Evolutionary conservation across 2,888 invertebrate species (phyloP).

Genomic region (Chelonus formosanus): DNA sequence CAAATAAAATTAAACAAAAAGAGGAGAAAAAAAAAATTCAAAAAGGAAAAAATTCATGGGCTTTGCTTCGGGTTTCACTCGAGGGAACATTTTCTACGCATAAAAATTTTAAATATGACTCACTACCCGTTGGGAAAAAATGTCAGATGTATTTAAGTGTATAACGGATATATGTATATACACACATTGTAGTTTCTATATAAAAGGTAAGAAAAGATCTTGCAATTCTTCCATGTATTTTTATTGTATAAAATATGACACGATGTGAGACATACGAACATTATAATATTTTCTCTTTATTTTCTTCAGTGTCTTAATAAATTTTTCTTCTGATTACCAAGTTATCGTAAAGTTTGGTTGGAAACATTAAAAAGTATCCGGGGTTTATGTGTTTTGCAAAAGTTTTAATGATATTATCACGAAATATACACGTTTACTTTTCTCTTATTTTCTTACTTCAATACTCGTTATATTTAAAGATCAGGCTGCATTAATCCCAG

Average conservation of each 20-base stretch:
- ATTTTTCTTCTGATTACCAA: background rate
- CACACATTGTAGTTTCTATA: background rate
- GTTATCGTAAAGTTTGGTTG: too few species aligned
- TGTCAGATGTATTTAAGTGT: slow-evolving; percentile 23
- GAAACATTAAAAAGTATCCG: too few species aligned
- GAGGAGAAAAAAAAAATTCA: slow-evolving; percentile 1
- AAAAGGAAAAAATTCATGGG: slow-evolving; percentile 1
- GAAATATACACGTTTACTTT: slow-evolving; percentile 18
- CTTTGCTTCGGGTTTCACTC: slow-evolving; percentile 22
- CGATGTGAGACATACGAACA: slow-evolving; percentile 8
- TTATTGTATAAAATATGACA: slow-evolving; percentile 17
- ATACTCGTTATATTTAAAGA: slow-evolving; percentile 14
- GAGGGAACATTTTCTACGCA: slow-evolving; percentile 25
- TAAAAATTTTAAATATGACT: slow-evolving; percentile 26
- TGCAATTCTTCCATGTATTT: slow-evolving; percentile 8
- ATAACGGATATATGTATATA: slow-evolving; percentile 10
- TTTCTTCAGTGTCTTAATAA: background rate
- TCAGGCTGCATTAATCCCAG: slow-evolving; percentile 26
- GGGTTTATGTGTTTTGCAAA: slow-evolving; percentile 16
- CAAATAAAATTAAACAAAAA: slow-evolving; percentile 5
- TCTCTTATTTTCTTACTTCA: background rate
- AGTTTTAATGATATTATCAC: slow-evolving; percentile 37
- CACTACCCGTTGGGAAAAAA: slow-evolving; percentile 19
- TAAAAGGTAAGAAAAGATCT: background rate
- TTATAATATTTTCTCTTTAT: background rate